Evolutionary conservation across 2,797 vertebrate genomes (phyloP).

Genomic region (Artibeus lituratus): DNA sequence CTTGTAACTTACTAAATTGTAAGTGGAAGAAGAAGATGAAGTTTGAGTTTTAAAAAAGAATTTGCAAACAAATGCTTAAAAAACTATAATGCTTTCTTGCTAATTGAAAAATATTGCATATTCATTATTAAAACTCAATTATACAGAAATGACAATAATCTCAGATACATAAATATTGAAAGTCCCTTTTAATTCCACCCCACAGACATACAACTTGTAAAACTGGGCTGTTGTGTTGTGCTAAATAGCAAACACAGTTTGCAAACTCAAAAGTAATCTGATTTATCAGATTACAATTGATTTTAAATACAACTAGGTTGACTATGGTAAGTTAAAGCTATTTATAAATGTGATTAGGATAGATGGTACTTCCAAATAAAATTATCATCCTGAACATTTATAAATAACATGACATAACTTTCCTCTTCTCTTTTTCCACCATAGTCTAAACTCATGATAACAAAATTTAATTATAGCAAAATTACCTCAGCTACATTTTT

Average conservation of each 20-base stretch:
- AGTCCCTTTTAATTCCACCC: not conserved
- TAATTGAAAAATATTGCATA: not conserved
- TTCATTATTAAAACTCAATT: conserved; percentile 17
- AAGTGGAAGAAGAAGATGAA: not conserved
- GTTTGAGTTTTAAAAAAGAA: not conserved
- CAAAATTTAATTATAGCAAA: not conserved
- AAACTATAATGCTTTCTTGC: not conserved
- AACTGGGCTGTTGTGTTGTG: not conserved
- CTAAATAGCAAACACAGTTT: not conserved
- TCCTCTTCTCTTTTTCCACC: not conserved
- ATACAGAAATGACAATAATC: not conserved
- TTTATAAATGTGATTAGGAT: not conserved
- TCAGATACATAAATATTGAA: not conserved
- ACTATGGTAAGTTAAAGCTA: not conserved
- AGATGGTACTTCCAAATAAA: not conserved
- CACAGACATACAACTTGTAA: not conserved
- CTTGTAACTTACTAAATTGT: not conserved
- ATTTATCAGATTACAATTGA: not conserved
- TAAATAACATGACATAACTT: not conserved
- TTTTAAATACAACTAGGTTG: not conserved
- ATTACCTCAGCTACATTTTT: not conserved
- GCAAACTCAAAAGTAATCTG: not conserved
- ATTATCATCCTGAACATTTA: not conserved
- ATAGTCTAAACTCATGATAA: not conserved
- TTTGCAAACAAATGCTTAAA: not conserved